Percentiles rank a stretch among this genome's conserved stretches.
phyloP scores from a whole-genome alignment of 1,140 invertebrate genomes.

The Ephestia elutella region DNA sequence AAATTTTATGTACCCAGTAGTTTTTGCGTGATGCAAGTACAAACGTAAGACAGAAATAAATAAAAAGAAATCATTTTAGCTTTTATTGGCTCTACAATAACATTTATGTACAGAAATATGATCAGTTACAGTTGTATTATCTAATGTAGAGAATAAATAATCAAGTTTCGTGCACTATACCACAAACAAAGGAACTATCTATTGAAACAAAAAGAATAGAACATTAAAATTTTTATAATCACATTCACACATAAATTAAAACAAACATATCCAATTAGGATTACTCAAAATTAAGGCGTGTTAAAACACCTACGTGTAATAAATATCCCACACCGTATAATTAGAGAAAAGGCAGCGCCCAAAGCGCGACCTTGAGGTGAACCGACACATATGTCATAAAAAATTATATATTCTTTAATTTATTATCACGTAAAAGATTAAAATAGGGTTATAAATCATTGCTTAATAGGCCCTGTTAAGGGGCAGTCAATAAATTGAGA shows the following conservation, averaged over 20 bases:
- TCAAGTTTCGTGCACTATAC: too few relatives aligned
- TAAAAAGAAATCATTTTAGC: too few relatives aligned
- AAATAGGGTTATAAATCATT: background rate
- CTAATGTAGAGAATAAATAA: too few relatives aligned
- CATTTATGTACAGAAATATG: too few relatives aligned
- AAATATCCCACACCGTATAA: background rate
- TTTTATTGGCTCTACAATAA: too few relatives aligned
- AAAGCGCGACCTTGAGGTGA: background rate
- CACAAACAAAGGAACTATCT: too few relatives aligned
- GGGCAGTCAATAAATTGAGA: background rate
- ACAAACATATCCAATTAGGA: background rate
- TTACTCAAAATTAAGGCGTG: background rate
- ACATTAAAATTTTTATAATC: background rate
- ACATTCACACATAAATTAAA: conserved; percentile 2
- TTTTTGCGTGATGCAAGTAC: too few relatives aligned
- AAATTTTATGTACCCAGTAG: too few relatives aligned
- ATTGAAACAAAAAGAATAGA: background rate
- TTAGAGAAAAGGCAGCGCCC: background rate
- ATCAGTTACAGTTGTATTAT: too few relatives aligned
- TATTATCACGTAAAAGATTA: background rate
- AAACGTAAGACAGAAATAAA: too few relatives aligned
- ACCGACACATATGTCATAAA: background rate
- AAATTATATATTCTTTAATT: background rate
- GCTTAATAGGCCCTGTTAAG: background rate
- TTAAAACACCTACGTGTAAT: background rate